phyloP scores from a whole-genome alignment of 2,113 vertebrate species.

The Oostethus manadensis region DNA sequence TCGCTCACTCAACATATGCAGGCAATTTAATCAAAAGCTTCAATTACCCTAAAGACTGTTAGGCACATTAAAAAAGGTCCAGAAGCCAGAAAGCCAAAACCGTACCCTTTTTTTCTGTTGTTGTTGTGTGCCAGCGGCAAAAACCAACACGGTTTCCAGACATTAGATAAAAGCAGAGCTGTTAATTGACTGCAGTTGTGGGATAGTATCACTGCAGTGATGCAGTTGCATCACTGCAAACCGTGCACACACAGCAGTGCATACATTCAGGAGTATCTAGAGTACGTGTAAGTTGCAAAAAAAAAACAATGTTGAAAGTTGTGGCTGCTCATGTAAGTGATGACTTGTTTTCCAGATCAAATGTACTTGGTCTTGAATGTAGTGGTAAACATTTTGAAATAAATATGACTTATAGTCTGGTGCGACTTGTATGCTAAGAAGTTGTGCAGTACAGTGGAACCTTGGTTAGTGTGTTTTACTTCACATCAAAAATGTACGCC shows the following conservation, averaged over 20 bases:
- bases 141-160: neutral
- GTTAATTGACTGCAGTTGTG: constrained; percentile 23
- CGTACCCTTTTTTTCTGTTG: neutral
- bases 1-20: neutral
- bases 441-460: too few species aligned
- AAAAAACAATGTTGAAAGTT: too few species aligned
- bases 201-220: too few species aligned
- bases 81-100: neutral
- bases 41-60: neutral
- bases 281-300: neutral
- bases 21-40: neutral
- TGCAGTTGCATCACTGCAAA: constrained; percentile 13
- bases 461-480: too few species aligned
- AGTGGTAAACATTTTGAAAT: too few species aligned
- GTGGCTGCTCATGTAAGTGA: too few species aligned
- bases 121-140: neutral
- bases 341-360: too few species aligned
- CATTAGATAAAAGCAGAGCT: constrained; percentile 3
- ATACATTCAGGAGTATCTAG: constrained; percentile 11
- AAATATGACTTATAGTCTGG: too few species aligned
- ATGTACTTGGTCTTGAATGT: too few species aligned
- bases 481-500: too few species aligned
- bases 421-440: too few species aligned
- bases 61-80: neutral
- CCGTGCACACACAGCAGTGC: neutral